Percentiles rank a stretch among this genome's conserved stretches.
phyloP scores from a whole-genome alignment of 2,113 vertebrate genomes.

The Heloderma charlesbogerti region DNA sequence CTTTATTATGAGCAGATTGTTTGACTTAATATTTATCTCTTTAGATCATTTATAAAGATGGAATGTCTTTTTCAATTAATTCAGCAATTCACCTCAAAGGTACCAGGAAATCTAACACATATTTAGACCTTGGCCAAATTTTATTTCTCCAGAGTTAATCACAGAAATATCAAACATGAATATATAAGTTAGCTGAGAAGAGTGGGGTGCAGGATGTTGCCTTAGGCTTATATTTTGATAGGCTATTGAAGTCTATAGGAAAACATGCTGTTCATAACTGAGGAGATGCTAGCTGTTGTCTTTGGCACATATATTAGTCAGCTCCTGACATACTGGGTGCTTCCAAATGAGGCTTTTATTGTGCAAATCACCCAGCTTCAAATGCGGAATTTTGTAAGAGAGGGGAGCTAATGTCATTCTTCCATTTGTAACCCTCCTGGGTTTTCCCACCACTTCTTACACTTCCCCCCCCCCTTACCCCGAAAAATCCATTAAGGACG shows the following conservation, averaged over 20 bases:
- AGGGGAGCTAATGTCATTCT: too few species aligned
- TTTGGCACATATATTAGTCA: not conserved
- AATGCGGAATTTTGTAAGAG: too few species aligned
- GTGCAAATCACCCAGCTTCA: not conserved
- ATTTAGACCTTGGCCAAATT: not conserved
- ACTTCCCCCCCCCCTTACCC: too few species aligned
- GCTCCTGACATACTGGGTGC: not conserved
- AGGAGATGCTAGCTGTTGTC: not conserved
- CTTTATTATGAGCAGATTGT: not conserved
- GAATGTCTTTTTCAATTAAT: not conserved
- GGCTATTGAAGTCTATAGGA: not conserved
- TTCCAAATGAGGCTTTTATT: not conserved
- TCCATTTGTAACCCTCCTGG: too few species aligned
- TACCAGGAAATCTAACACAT: not conserved
- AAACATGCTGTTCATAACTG: not conserved
- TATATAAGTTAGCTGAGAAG: not conserved
- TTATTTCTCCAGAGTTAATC: constrained; percentile 13
- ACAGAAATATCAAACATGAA: not conserved
- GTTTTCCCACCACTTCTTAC: too few species aligned
- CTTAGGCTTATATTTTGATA: not conserved
- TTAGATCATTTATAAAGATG: not conserved
- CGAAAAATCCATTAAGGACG: too few species aligned
- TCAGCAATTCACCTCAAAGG: not conserved
- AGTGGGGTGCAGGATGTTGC: too few species aligned
- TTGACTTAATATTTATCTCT: not conserved